Evolutionary conservation across 2,888 invertebrate genomes (phyloP).

Genomic region (Crematogaster levior): DNA sequence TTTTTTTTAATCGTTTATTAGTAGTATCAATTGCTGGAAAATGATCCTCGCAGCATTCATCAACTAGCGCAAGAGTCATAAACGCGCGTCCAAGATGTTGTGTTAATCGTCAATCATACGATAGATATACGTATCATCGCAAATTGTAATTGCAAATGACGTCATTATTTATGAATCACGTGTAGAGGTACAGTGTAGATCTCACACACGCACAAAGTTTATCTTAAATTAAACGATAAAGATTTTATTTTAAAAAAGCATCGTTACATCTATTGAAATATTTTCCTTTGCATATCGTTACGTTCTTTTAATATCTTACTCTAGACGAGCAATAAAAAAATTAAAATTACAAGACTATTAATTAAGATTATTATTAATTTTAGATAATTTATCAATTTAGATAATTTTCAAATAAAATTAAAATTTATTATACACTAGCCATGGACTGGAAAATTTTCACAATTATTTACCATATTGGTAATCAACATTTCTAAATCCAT

Average conservation of each 20-base stretch:
- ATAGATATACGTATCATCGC: background rate
- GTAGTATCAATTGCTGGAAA: constrained; percentile 16
- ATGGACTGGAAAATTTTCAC: background rate
- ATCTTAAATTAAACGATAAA: constrained; percentile 17
- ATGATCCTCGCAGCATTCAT: constrained; percentile 16
- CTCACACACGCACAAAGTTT: background rate
- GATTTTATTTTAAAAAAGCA: constrained; percentile 20
- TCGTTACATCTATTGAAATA: background rate
- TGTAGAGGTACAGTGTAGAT: background rate
- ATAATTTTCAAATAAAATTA: background rate
- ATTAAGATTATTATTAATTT: too few relatives aligned
- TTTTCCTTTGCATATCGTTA: background rate
- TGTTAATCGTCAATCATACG: constrained; percentile 17
- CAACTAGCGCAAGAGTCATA: background rate
- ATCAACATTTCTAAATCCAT: background rate
- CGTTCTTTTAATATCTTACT: background rate
- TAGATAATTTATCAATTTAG: too few relatives aligned
- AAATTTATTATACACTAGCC: background rate
- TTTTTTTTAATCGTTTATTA: constrained; percentile 4
- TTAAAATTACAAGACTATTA: background rate
- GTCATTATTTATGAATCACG: constrained; percentile 34
- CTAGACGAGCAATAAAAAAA: background rate
- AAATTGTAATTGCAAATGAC: constrained; percentile 38
- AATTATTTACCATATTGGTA: too few relatives aligned
- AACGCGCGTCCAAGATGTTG: background rate